Evolutionary conservation across 2,888 invertebrate genomes (phyloP).

Genomic region (Yponomeuta sedellus): DNA sequence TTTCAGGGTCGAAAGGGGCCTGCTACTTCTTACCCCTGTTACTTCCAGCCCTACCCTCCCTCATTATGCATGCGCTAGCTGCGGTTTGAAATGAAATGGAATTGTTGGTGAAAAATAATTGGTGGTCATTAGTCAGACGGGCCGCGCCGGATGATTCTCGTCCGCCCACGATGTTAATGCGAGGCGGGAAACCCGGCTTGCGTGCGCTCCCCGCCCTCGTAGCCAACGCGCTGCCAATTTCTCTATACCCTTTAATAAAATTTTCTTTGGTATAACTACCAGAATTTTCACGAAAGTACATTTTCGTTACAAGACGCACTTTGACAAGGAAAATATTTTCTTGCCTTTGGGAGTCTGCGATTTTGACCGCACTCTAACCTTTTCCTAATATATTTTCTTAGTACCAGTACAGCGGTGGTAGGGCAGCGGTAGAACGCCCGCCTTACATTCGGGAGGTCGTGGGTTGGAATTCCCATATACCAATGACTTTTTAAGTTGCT

Average conservation of each 20-base stretch:
- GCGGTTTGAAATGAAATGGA: conserved; percentile 12
- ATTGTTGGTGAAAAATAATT: conserved; percentile 18
- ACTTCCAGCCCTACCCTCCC: neutral
- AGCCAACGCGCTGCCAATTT: neutral
- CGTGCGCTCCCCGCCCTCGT: neutral
- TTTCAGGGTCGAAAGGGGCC: too few species aligned
- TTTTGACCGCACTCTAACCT: neutral
- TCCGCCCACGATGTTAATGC: conserved; percentile 2
- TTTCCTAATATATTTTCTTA: too few species aligned
- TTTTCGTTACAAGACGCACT: neutral
- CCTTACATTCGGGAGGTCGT: too few species aligned
- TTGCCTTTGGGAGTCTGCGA: neutral
- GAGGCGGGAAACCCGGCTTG: neutral
- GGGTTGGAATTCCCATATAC: too few species aligned
- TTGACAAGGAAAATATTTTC: neutral
- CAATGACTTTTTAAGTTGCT: too few species aligned
- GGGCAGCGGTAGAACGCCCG: too few species aligned
- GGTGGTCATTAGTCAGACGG: conserved; percentile 15
- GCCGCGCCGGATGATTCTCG: neutral
- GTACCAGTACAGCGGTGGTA: too few species aligned
- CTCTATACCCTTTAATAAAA: neutral
- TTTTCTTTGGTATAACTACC: neutral
- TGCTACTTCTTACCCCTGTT: too few species aligned
- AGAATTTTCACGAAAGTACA: neutral
- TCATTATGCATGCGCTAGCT: conserved; percentile 15